A percentile compares a stretch with the other conserved stretches of the same genome.
Evolutionary conservation across 2,888 invertebrate species (phyloP).

Genomic region (Acholoe squamosa): DNA sequence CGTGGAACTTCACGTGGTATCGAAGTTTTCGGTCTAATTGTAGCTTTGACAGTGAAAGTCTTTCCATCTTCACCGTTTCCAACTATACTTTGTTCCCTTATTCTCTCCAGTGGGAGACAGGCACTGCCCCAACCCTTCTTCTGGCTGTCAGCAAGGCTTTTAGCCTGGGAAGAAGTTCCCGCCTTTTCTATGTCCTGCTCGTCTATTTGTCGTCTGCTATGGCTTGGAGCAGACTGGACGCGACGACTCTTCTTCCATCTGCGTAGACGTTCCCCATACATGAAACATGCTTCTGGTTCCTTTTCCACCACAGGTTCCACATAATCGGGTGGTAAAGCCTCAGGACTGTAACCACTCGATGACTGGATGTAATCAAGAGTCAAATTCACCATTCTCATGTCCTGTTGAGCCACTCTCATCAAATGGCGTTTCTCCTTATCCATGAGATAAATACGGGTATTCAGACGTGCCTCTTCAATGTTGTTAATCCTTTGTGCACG

Average conservation of each 20-base stretch:
- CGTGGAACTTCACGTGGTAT: not conserved
- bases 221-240: conserved; percentile 31
- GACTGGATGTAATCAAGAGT: conserved; percentile 79
- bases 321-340: conserved; percentile 73
- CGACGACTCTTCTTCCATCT: conserved; percentile 70
- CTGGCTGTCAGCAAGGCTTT: not conserved
- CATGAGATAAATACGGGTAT: conserved; percentile 74
- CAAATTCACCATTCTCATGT: conserved; percentile 77
- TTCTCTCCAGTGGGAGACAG: conserved; percentile 8
- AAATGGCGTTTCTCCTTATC: conserved; percentile 77
- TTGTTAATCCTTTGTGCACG: conserved; percentile 79
- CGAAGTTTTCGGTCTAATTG: not conserved
- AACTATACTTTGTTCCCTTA: conserved; percentile 19
- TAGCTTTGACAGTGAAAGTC: conserved; percentile 12
- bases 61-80: not conserved
- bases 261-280: conserved; percentile 79
- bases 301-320: conserved; percentile 60
- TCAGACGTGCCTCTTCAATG: conserved; percentile 76
- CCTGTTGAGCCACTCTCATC: conserved; percentile 77
- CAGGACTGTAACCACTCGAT: conserved; percentile 79
- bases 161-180: not conserved
- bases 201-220: not conserved
- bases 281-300: conserved; percentile 72
- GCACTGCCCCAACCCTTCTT: conserved; percentile 49
- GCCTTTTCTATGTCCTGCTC: conserved; percentile 4